Evolutionary conservation across 2,113 vertebrate species (phyloP).

Genomic region (Pollachius pollachius): DNA sequence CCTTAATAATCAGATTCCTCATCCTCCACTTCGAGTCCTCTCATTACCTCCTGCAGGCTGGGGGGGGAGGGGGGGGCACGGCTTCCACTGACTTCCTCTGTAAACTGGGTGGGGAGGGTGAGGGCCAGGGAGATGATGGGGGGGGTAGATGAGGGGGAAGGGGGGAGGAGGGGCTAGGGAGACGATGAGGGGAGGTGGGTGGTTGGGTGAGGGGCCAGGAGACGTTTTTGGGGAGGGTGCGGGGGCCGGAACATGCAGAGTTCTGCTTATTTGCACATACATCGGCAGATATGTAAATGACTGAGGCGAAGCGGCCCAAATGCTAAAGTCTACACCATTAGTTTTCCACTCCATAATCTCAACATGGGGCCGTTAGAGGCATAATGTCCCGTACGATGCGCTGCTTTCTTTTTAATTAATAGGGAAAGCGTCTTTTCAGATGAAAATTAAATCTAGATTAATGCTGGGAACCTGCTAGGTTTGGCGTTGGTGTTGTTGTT

Average conservation of each 20-base stretch:
- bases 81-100: constrained; percentile 74
- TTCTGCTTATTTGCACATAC: constrained; percentile 97
- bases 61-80: constrained; percentile 81
- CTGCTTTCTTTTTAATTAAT: constrained; percentile 99
- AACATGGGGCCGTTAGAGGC: constrained; percentile 99
- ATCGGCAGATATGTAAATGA: constrained; percentile 95
- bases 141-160: constrained; percentile 20
- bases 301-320: constrained; percentile 87
- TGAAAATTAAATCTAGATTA: constrained; percentile 97
- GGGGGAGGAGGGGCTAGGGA: background rate
- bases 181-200: constrained; percentile 22
- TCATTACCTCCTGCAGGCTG: constrained; percentile 96
- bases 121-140: background rate
- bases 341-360: constrained; percentile 99
- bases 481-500: constrained; percentile 38
- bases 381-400: constrained; percentile 99
- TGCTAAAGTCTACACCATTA: constrained; percentile 99
- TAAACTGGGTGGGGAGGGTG: constrained; percentile 56
- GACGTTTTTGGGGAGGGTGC: constrained; percentile 2
- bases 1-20: constrained; percentile 97
- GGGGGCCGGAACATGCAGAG: constrained; percentile 75
- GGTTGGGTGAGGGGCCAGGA: constrained; percentile 10
- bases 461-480: constrained; percentile 83
- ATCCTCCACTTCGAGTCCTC: constrained; percentile 88
- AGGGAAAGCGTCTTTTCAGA: constrained; percentile 90